A percentile compares a stretch with the other conserved stretches of the same genome.
These are phyloP conservation scores for Idris sp. DNA, from an alignment of 1,140 invertebrate genomes.

Conservation along the genomic window DNA sequence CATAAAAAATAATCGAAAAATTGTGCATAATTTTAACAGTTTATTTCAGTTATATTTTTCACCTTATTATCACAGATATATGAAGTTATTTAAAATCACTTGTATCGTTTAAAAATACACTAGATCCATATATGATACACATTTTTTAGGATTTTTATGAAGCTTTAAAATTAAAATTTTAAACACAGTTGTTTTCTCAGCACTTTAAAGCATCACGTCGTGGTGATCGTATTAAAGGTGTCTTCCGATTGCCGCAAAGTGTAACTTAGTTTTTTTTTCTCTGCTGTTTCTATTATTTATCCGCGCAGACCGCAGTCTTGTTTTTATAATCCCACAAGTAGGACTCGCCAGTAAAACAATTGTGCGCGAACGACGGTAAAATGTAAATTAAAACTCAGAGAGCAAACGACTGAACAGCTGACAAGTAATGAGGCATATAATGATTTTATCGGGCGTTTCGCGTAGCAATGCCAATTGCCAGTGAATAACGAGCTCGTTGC, in stretches of 20 bases:
- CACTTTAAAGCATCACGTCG: slow-evolving; percentile 32
- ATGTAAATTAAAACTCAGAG: slow-evolving; percentile 70
- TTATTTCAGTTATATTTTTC: no score
- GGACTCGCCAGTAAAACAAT: slow-evolving; percentile 42
- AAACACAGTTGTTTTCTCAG: no score
- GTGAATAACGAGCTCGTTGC: slow-evolving; percentile 70
- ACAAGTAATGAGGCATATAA: slow-evolving; percentile 74
- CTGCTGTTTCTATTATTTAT: slow-evolving; percentile 48
- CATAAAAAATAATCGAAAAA: no score
- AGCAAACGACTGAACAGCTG: slow-evolving; percentile 67
- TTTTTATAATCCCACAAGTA: slow-evolving; percentile 49
- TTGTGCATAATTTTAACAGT: no score
- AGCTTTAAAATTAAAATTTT: no score
- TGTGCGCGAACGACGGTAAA: slow-evolving; percentile 39
- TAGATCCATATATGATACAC: no score
- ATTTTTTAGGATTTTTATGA: no score
- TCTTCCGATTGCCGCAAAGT: slow-evolving; percentile 26
- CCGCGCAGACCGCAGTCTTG: slow-evolving; percentile 24
- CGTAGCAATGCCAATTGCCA: slow-evolving; percentile 69
- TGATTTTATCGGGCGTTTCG: slow-evolving; percentile 73
- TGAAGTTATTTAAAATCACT: no score
- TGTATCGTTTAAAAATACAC: no score
- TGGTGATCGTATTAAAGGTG: slow-evolving; percentile 30
- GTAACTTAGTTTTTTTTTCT: slow-evolving; percentile 40
- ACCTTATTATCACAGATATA: no score